Percentiles rank a stretch among this genome's conserved stretches.
These are phyloP conservation scores for Leucoraja ocellata DNA, from an alignment of 2,797 vertebrate genomes.

Conservation along the genomic window DNA sequence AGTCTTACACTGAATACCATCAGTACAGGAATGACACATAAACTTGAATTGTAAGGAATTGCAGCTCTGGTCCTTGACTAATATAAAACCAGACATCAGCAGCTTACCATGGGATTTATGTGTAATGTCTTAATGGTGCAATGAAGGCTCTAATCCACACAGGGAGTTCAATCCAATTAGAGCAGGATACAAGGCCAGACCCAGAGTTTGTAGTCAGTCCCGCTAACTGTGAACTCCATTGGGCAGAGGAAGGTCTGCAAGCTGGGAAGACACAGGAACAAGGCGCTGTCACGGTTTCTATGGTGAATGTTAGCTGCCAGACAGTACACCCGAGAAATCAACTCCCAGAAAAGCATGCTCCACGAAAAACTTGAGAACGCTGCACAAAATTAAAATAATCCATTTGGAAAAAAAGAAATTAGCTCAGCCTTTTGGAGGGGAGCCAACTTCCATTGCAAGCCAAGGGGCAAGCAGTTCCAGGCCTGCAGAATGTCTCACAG, in stretches of 20 bases:
- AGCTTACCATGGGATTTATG: not conserved
- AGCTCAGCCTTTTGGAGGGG: not conserved
- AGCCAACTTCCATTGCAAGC: not conserved
- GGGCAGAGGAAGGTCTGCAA: not conserved
- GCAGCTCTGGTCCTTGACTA: not conserved
- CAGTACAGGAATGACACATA: not conserved
- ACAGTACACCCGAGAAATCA: not conserved
- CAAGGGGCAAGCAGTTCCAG: not conserved
- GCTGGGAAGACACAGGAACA: not conserved
- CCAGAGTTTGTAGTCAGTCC: not conserved
- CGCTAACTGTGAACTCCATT: no score
- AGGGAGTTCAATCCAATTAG: not conserved
- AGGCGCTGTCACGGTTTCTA: not conserved
- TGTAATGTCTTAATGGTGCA: not conserved
- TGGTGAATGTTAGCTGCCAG: not conserved
- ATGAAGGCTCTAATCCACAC: not conserved
- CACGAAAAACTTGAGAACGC: not conserved
- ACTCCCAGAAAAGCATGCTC: not conserved
- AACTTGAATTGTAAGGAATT: not conserved
- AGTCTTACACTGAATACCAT: not conserved
- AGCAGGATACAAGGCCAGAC: not conserved
- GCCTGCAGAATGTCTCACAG: not conserved
- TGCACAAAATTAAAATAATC: not conserved
- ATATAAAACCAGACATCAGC: not conserved
- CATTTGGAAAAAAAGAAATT: conserved; percentile 18